Evolutionary conservation across 2,113 vertebrate genomes (phyloP), one percentile per base, ranked within the genome.

Genomic region (Isurus oxyrinchus): DNA sequence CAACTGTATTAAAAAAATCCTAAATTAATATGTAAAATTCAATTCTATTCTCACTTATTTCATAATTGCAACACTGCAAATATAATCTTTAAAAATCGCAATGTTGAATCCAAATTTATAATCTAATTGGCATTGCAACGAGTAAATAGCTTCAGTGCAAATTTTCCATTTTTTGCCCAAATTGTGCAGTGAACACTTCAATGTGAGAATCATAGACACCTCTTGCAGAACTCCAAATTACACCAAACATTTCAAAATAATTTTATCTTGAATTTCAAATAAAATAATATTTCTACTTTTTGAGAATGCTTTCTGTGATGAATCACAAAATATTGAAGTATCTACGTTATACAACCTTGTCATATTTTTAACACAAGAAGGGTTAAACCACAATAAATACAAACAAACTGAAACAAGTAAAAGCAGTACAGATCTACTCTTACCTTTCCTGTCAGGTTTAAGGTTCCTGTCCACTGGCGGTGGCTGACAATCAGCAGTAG

Each of bases 391-490:
- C 11, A n/a, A n/a, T 55, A 96, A 57, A 76, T n/a, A 40, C 2
- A 21, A 91, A 44, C 4, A 57, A 96, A 59, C 25, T 91, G 11
- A 67, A 66, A 5, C 35, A 31, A 35, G 59, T 49, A 21, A n/a
- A 87, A n/a, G 63, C 72, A 66, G 67, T 53, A 69, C 59, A 76
- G 49, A 93, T 57, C 25, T 87, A 55, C 84, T 13, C 98, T 98
- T 98, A 99, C 99, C 99, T 99, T 99, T 99, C 96, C 99, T 98
- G 97, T 99, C 99, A 3, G 99, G 99, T 97, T 99, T 99, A 96
- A 99, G 99, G 97, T 99, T 99, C 90, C 99, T 98, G 97, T 99
- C 99, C 97, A 99, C 99, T 0, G 99, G 99, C 0, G 99, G 99
- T 0, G 99, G 99, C 97, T 99, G 99, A 97, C 99, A 99, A 96